These are phyloP conservation scores for Amphipoea lucens DNA, from an alignment of 2,888 invertebrate genomes.

Conservation along the genomic window DNA sequence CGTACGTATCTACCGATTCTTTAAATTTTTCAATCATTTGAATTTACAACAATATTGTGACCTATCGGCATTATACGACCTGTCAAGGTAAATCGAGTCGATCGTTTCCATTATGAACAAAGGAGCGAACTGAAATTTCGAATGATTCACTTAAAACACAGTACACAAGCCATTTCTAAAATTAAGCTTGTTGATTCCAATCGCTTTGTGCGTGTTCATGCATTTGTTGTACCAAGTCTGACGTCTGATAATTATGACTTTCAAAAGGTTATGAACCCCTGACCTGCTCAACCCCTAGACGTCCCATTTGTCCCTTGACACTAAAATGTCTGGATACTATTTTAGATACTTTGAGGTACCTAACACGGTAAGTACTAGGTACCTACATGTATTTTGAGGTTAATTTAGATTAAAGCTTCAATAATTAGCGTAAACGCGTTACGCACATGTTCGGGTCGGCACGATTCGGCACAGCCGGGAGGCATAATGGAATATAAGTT, in stretches of 20 bases:
- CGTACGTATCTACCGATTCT: neutral
- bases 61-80: neutral
- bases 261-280: conserved; percentile 49
- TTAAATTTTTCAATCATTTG: neutral
- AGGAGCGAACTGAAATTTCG: conserved; percentile 29
- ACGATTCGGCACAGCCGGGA: neutral
- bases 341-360: neutral
- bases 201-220: conserved; percentile 29
- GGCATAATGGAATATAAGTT: too few relatives aligned
- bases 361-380: neutral
- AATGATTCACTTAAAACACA: conserved; percentile 31
- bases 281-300: conserved; percentile 37
- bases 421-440: neutral
- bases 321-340: conserved; percentile 15
- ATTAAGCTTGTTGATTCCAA: conserved; percentile 38
- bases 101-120: conserved; percentile 39
- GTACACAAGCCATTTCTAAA: conserved; percentile 40
- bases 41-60: neutral
- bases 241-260: conserved; percentile 37
- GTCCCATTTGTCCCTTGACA: conserved; percentile 25
- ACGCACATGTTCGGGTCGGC: neutral
- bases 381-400: neutral
- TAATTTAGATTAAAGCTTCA: neutral
- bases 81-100: conserved; percentile 15
- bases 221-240: conserved; percentile 29